These are phyloP conservation scores for Oreochromis mossambicus DNA, from an alignment of 2,797 vertebrate species.

Conservation along the genomic window DNA sequence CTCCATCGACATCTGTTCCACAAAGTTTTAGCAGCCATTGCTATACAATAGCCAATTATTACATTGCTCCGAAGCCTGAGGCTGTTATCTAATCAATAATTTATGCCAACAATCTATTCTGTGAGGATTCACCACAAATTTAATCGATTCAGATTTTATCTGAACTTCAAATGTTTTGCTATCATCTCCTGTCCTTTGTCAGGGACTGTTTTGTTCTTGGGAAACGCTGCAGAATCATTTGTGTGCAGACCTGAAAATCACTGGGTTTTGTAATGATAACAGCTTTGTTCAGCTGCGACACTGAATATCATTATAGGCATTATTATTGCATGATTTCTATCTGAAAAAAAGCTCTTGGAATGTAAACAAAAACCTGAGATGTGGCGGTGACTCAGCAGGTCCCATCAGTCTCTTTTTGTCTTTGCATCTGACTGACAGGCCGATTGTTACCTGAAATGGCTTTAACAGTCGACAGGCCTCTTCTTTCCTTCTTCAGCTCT, in stretches of 20 bases:
- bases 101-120: constrained; percentile 3
- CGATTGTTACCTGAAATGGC: constrained; percentile 30
- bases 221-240: not conserved
- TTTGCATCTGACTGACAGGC: constrained; percentile 33
- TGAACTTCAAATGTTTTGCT: not conserved
- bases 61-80: constrained; percentile 8
- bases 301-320: not conserved
- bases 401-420: constrained; percentile 22
- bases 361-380: not conserved
- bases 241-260: not conserved
- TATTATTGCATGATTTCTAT: not conserved
- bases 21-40: constrained; percentile 12
- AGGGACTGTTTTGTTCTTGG: not conserved
- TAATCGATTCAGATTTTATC: not conserved
- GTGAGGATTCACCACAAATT: not conserved
- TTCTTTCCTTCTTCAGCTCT: not conserved
- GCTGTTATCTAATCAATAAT: constrained; percentile 43
- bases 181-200: not conserved
- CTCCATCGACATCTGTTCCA: constrained; percentile 13
- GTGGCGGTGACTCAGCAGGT: constrained; percentile 14
- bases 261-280: not conserved
- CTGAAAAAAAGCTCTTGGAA: not conserved
- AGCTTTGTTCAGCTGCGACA: not conserved
- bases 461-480: not conserved
- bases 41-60: constrained; percentile 40